These are phyloP conservation scores for Bombylius discolor DNA, from an alignment of 2,888 invertebrate species.

Conservation along the genomic window DNA sequence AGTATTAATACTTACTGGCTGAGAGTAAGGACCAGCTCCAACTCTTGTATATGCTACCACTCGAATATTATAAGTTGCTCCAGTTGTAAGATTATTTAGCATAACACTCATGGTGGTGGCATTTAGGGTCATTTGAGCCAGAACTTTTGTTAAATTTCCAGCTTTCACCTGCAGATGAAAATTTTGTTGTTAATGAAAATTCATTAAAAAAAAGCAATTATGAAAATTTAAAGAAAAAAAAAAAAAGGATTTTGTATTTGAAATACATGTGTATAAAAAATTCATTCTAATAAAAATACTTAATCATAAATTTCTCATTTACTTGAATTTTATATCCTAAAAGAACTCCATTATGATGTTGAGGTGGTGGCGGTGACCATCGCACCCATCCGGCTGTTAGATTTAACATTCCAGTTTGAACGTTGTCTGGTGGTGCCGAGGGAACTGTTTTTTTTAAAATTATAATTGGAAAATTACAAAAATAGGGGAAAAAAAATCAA, in stretches of 20 bases:
- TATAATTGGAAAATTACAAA: not conserved
- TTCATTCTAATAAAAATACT: not conserved
- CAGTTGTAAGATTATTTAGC: conserved; percentile 74
- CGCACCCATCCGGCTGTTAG: conserved; percentile 64
- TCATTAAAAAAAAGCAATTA: not conserved
- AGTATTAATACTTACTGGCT: conserved; percentile 44
- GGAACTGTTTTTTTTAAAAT: conserved; percentile 40
- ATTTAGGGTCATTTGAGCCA: conserved; percentile 75
- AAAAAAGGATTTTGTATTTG: not conserved
- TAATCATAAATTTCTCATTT: conserved; percentile 19
- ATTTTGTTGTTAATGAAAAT: not conserved
- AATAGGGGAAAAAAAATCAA: not conserved
- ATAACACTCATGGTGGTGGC: conserved; percentile 80
- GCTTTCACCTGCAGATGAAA: conserved; percentile 27
- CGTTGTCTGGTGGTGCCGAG: conserved; percentile 64
- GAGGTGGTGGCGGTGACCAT: conserved; percentile 69
- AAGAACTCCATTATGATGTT: conserved; percentile 58
- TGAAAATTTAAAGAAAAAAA: not conserved
- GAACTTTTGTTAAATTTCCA: conserved; percentile 41
- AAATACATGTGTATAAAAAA: not conserved
- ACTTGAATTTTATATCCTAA: conserved; percentile 46
- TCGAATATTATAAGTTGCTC: conserved; percentile 74
- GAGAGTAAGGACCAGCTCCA: conserved; percentile 81
- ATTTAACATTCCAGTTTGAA: conserved; percentile 67
- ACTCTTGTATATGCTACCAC: conserved; percentile 79